Base-by-base conservation (phyloP, 2,797 vertebrate species). In the Falco naumanni region DNA sequence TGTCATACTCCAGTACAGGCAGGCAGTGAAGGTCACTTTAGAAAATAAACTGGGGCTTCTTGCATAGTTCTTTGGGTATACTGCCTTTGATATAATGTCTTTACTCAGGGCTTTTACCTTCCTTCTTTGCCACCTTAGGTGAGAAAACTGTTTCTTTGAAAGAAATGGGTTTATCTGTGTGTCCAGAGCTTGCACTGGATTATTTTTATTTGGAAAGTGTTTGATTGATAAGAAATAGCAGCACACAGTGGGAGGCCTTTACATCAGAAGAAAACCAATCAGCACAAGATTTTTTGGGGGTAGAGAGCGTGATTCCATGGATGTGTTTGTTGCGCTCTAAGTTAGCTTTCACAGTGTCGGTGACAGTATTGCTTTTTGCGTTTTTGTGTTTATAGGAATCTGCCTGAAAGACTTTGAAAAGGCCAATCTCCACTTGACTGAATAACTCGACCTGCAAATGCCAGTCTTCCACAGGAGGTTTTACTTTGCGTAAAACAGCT, bases 351-450 rank as follows among this genome's bases (percentile, higher is more conserved):
- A 26, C 60, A 70, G 31, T 68, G 51, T 77, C 39, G n/a, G 14
- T 74, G 53, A 70, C 65, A 77, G 14, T 63, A 15, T 12, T 65
- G 63, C 39, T 70, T 89, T 82, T 82, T 50, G 3, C 18, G 20
- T 64, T 84, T 65, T 31, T 71, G 13, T 66, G 12, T 72, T 93
- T 74, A 29, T 76, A 59, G 54, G 28, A 15, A 47, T 80, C 18
- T 96, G 33, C 80, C 47, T 91, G 64, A 80, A 85, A 79, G 22
- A 75, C 39, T 86, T 90, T 61, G 60, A 84, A 89, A 89, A 90
- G 41, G 7, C 51, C 26, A 68, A 1, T 48, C 66, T 57, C 31
- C 15, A 64, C 47, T 84, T 93, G 68, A 47, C 33, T 78, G 53
- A 77, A 19, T 79, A 96, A 80, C 56, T 82, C n/a, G 70, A 86